A percentile compares a stretch with the other conserved stretches of the same genome.
These are phyloP conservation scores for Chloropsis hardwickii DNA, from an alignment of 2,113 vertebrate genomes.

Conservation along the genomic window DNA sequence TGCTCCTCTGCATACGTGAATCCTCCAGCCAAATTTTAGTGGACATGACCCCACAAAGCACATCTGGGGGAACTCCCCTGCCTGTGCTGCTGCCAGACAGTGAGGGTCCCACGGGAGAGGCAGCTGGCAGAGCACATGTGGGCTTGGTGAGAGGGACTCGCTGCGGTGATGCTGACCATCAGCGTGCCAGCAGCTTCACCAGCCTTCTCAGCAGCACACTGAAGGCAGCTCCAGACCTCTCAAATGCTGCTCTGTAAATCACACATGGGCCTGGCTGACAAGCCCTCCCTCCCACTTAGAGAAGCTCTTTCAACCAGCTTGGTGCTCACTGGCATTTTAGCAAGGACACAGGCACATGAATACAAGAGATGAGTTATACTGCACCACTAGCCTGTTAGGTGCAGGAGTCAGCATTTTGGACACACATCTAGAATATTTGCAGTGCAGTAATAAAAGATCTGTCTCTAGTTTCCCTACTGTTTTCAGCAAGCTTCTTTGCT, in stretches of 20 bases:
- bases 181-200: accelerated
- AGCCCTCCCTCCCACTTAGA: accelerated
- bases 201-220: background rate
- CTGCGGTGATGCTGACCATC: background rate
- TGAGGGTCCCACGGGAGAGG: accelerated
- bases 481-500: background rate
- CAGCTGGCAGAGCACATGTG: background rate
- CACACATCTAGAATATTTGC: background rate
- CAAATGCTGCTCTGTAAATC: background rate
- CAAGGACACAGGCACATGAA: background rate
- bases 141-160: background rate
- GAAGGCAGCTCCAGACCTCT: background rate
- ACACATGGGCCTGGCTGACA: too few species aligned
- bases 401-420: background rate
- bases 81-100: background rate
- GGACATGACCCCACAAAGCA: background rate
- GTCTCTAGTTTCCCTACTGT: background rate
- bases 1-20: background rate
- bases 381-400: background rate
- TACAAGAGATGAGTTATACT: background rate
- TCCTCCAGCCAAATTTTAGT: background rate
- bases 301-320: background rate
- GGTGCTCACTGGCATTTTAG: background rate
- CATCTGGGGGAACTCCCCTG: too few species aligned
- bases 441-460: background rate